phyloP scores from a whole-genome alignment of 2,113 vertebrate species.

The Scolopax mira region DNA sequence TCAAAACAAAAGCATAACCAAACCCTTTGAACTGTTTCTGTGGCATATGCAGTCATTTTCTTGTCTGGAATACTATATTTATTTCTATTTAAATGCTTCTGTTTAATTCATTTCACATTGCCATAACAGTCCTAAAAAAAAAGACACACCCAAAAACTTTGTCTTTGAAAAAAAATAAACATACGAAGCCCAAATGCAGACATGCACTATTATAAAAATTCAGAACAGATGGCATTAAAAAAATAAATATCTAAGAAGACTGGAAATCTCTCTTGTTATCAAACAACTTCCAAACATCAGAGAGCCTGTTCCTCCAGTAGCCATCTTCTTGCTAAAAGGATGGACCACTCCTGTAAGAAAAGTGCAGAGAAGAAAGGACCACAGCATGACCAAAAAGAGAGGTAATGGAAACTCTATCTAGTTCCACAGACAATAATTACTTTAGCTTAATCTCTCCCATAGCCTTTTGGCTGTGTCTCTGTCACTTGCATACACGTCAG shows the following conservation, averaged over 20 bases:
- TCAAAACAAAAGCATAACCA: neutral
- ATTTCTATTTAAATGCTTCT: neutral
- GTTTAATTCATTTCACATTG: neutral
- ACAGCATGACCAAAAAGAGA: neutral
- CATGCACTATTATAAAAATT: neutral
- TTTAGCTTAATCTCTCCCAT: neutral
- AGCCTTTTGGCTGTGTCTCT: neutral
- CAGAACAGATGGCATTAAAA: neutral
- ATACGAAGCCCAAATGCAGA: neutral
- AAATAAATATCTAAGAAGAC: neutral
- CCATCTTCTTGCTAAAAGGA: neutral
- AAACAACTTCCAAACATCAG: neutral
- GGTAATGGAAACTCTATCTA: neutral
- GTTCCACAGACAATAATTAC: neutral
- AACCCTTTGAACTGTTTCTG: neutral
- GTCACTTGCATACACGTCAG: neutral
- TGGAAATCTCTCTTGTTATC: neutral
- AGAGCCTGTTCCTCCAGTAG: neutral
- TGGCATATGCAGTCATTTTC: neutral
- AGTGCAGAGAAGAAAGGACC: neutral
- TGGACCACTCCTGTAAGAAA: neutral
- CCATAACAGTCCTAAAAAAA: neutral
- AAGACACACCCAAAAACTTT: neutral
- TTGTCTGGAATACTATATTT: neutral
- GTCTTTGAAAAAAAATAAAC: neutral